Evolutionary conservation across 2,888 invertebrate genomes (phyloP).

Genomic region (Lasiommata megera): DNA sequence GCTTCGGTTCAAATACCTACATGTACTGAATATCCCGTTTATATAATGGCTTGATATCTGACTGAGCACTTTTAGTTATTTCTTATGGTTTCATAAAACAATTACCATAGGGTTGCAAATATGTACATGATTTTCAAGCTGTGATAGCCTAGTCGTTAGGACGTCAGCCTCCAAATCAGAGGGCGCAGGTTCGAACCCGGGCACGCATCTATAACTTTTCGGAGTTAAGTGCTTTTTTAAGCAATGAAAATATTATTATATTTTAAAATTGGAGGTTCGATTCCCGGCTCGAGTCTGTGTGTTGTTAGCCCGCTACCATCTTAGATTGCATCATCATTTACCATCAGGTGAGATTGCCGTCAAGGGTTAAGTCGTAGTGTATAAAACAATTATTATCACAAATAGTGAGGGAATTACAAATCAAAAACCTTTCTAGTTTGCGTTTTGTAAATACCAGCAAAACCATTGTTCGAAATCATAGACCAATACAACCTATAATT

Average conservation of each 20-base stretch:
- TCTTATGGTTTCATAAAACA: constrained; percentile 4
- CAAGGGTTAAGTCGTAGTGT: too few relatives aligned
- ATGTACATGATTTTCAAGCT: not conserved
- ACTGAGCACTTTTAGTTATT: constrained; percentile 1
- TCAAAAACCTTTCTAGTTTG: not conserved
- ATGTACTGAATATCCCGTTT: constrained; percentile 3
- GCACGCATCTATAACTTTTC: too few relatives aligned
- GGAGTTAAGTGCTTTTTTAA: too few relatives aligned
- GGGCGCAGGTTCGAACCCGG: too few relatives aligned
- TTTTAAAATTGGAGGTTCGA: too few relatives aligned
- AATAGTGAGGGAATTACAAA: not conserved
- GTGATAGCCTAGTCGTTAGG: too few relatives aligned
- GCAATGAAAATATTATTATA: too few relatives aligned
- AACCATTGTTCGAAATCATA: constrained; percentile 13
- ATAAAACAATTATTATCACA: not conserved
- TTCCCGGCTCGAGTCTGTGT: too few relatives aligned
- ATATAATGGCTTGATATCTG: constrained; percentile 5
- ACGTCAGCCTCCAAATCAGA: too few relatives aligned
- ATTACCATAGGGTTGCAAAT: not conserved
- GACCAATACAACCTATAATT: constrained; percentile 19
- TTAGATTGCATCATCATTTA: too few relatives aligned
- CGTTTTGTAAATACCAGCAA: constrained; percentile 3
- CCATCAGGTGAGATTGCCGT: too few relatives aligned
- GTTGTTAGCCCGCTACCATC: too few relatives aligned
- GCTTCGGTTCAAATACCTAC: not conserved